A percentile compares a stretch with the other conserved stretches of the same genome.
Evolutionary conservation across 64 coral and sea anemone genomes (phyloP).

Genomic region (Pocillopora damicornis): DNA sequence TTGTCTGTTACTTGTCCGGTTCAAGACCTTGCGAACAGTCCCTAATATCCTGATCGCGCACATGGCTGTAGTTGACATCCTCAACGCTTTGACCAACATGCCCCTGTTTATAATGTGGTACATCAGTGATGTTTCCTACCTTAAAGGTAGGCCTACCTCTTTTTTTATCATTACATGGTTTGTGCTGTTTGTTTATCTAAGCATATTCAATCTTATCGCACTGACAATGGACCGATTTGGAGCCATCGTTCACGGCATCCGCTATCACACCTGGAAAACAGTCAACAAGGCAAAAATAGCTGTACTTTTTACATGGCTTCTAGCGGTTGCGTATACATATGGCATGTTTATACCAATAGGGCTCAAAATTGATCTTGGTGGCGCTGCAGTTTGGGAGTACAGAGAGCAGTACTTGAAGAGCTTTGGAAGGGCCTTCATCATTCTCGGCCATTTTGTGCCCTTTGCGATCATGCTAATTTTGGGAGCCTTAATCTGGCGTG

Average conservation of each 20-base stretch:
- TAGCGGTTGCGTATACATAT: slow-evolving; percentile 24
- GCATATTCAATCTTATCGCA: not conserved
- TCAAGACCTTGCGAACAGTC: slow-evolving; percentile 27
- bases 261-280: slow-evolving; percentile 44
- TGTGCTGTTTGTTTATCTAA: slow-evolving; percentile 24
- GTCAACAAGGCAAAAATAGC: slow-evolving; percentile 9
- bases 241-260: slow-evolving; percentile 37
- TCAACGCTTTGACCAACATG: slow-evolving; percentile 34
- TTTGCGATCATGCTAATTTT: slow-evolving; percentile 4
- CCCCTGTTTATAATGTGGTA: slow-evolving; percentile 33
- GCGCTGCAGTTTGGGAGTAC: slow-evolving; percentile 3
- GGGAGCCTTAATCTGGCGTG: slow-evolving; percentile 5
- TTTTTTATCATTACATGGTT: slow-evolving; percentile 14
- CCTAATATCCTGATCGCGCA: slow-evolving; percentile 30
- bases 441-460: slow-evolving; percentile 23
- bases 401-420: slow-evolving; percentile 12
- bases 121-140: not conserved
- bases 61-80: slow-evolving; percentile 20
- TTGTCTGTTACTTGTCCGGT: slow-evolving; percentile 3
- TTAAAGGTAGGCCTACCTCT: not conserved
- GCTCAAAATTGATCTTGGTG: slow-evolving; percentile 28
- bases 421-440: slow-evolving; percentile 17
- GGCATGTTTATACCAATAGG: slow-evolving; percentile 13
- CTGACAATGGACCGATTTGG: slow-evolving; percentile 41
- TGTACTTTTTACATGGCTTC: slow-evolving; percentile 9